A percentile compares a stretch with the other conserved stretches of the same genome.
Conservation (phyloP, 2,797 vertebrate genomes). For the Muscicapa striata region DNA sequence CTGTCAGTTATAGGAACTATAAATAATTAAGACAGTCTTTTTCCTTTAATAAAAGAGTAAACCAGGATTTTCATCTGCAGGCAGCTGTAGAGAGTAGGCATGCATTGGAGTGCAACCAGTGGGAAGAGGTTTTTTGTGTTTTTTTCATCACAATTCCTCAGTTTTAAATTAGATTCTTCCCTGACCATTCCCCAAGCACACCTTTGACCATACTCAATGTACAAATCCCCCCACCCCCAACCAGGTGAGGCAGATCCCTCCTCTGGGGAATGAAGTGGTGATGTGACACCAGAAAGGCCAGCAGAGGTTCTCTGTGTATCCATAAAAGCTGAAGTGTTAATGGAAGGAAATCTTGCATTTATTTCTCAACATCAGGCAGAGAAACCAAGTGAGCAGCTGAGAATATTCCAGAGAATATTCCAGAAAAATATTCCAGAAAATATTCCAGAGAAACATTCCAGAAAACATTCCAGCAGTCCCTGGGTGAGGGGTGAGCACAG, state of each 20-base stretch:
- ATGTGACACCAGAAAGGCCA: background rate
- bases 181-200: background rate
- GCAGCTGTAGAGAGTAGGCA: constrained; percentile 59
- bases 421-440: background rate
- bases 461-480: background rate
- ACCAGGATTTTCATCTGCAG: constrained; percentile 67
- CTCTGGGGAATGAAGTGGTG: background rate
- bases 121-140: background rate
- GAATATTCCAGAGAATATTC: background rate
- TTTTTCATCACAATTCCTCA: background rate
- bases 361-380: background rate
- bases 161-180: background rate
- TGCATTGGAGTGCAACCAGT: constrained; percentile 54
- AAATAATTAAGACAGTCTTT: constrained; percentile 80
- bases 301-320: background rate
- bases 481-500: background rate
- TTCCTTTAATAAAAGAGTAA: constrained; percentile 74
- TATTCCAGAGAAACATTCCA: background rate
- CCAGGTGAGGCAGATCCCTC: background rate
- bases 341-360: background rate
- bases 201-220: background rate
- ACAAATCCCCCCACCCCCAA: background rate
- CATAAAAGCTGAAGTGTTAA: background rate
- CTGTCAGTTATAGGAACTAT: constrained; percentile 78
- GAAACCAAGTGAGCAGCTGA: background rate